Evolutionary conservation across 2,888 invertebrate genomes (phyloP), one percentile per base, ranked within the genome.

Genomic region (Nomada fabriciana): DNA sequence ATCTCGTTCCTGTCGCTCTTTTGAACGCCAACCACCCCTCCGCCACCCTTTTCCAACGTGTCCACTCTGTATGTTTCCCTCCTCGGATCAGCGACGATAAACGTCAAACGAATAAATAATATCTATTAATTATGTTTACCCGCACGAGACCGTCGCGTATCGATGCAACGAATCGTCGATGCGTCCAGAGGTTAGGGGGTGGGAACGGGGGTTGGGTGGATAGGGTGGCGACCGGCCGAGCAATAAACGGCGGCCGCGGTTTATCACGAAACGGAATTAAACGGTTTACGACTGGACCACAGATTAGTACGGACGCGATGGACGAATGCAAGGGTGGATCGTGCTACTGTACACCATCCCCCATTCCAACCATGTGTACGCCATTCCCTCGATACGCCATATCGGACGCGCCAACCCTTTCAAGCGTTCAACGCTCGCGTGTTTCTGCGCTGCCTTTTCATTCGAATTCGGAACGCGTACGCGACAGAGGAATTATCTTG

Each of bases 241-340:
- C 92, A 93, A 94, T 94, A 93, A 93, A 94, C 92, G 91, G 92
- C 89, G 89, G 88, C 89, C 86, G 84, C 88, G 90, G 90, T 93
- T 92, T 92, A 93, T 92, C 90, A 47, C 47, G 47, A 47, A 47
- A 47, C 47, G 47, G 47, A 47, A 47, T 94, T 93, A 94, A 93
- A 94, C 93, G 93, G 92, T 94, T 94, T 94, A 94, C 93, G 93
- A 94, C 92, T 93, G 92, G 91, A 93, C 93, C 93, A 91, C 93
- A 93, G 93, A 93, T 94, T 93, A 94, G 93, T 93, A 91, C 90
- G 91, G 90, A 92, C 89, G 92, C 91, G 91, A 92, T 91, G 92
- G 91, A 92, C 91, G 91, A 92, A 91, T 90, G 89, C 89, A 91
- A 90, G 91, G 91, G 90, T 90, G 88, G 87, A 82, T 85, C 83